Evolutionary conservation across 2,888 invertebrate genomes (phyloP).

Genomic region (Tetranychus piercei): DNA sequence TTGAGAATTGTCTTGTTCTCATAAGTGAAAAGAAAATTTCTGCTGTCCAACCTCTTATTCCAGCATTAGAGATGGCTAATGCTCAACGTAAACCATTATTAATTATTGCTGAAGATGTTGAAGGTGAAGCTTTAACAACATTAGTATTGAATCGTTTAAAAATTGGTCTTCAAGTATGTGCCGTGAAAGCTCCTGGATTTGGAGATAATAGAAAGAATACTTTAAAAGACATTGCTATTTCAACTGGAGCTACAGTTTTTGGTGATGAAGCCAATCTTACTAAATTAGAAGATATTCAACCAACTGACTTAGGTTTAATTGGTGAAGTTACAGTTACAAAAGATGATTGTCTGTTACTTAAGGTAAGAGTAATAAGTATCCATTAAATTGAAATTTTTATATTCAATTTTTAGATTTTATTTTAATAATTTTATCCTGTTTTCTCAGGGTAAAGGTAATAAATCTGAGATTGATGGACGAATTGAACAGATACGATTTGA

Average conservation of each 20-base stretch:
- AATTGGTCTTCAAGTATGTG: conserved; percentile 81
- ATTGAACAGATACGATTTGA: conserved; percentile 69
- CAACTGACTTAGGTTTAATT: conserved; percentile 58
- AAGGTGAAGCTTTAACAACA: conserved; percentile 82
- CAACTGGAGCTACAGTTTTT: conserved; percentile 78
- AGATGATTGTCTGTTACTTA: conserved; percentile 70
- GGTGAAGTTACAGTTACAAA: conserved; percentile 85
- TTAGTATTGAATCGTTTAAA: conserved; percentile 79
- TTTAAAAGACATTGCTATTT: conserved; percentile 75
- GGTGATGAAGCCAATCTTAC: conserved; percentile 79
- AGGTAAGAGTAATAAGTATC: too few species aligned
- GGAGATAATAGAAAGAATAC: conserved; percentile 87
- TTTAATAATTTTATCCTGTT: not conserved
- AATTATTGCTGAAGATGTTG: conserved; percentile 86
- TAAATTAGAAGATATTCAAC: conserved; percentile 69
- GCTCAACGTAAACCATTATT: conserved; percentile 75
- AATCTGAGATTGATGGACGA: conserved; percentile 57
- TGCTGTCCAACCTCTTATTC: conserved; percentile 86
- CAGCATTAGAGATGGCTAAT: conserved; percentile 87
- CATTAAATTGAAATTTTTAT: too few species aligned
- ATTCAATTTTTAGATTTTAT: conserved; percentile 12
- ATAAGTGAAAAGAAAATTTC: conserved; percentile 97
- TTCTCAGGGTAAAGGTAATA: conserved; percentile 55
- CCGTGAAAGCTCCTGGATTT: conserved; percentile 90
- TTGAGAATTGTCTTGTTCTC: conserved; percentile 80